These are phyloP conservation scores for Clarias macrocephalus DNA, from an alignment of 2,113 vertebrate genomes.

Conservation along the genomic window DNA sequence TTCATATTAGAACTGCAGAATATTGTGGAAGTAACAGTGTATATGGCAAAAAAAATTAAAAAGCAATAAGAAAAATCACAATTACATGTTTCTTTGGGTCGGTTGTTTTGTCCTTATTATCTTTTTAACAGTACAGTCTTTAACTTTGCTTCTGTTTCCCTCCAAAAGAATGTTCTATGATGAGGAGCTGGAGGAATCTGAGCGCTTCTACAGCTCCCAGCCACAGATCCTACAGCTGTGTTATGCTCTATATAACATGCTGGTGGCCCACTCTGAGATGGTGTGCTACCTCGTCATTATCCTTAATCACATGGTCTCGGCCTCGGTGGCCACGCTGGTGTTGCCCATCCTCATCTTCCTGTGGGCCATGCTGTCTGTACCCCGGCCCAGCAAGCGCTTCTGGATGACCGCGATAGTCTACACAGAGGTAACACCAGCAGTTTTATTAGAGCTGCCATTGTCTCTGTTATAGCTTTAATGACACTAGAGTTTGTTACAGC, in stretches of 20 bases:
- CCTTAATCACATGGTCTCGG: slow-evolving; percentile 92
- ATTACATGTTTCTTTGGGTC: background rate
- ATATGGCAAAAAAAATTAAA: too few species aligned
- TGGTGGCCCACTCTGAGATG: slow-evolving; percentile 89
- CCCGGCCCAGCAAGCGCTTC: slow-evolving; percentile 89
- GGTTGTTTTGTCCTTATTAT: background rate
- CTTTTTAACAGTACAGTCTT: background rate
- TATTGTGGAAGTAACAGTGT: background rate
- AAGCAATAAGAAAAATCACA: background rate
- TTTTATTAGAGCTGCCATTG: background rate
- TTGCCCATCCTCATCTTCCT: slow-evolving; percentile 91
- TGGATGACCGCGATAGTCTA: slow-evolving; percentile 97
- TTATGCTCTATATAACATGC: slow-evolving; percentile 86
- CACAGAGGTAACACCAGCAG: slow-evolving; percentile 76
- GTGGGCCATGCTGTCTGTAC: slow-evolving; percentile 92
- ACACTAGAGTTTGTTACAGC: background rate
- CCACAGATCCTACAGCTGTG: slow-evolving; percentile 84
- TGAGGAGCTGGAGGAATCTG: slow-evolving; percentile 83
- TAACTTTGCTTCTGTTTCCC: background rate
- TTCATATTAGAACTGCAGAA: background rate
- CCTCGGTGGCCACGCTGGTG: slow-evolving; percentile 85
- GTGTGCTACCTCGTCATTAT: slow-evolving; percentile 94
- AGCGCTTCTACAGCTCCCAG: slow-evolving; percentile 82
- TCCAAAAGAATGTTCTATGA: slow-evolving; percentile 83
- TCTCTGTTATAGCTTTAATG: background rate